Evolutionary conservation across 2,113 vertebrate genomes (phyloP), one percentile per base, ranked within the genome.

Genomic region (Anoplopoma fimbria): DNA sequence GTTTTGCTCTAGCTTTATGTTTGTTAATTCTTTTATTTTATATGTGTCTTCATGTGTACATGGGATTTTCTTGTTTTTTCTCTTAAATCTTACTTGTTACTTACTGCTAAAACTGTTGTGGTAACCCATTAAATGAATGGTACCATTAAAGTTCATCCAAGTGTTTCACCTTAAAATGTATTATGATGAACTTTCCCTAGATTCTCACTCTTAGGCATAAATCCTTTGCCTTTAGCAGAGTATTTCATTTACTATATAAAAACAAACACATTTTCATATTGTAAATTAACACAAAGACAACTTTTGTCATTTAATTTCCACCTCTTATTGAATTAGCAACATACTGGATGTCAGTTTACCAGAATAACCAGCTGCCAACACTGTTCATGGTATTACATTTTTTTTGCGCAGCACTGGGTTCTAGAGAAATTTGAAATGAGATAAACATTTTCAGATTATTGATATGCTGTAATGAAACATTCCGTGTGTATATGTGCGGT

Each of bases 401-500:
- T 31, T 60, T 29, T 51, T 42, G 62, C 10, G 21, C 33, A n/a
- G 21, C 33, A n/a, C n/a, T 23, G 9, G 7, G 42, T 25, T 53
- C 51, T 53, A 8, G 51, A 55, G 23, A 12, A 55, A 55, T 25
- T 1, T 57, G 3, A 47, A 45, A 49, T 49, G 10, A 69, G 34
- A 29, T 33, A 40, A 62, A 62, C 7, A 21, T 69, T 29, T 29
- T 31, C 14, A 2, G 57, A 60, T 31, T 33, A 12, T 36, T 4
- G 1, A 29, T 14, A 4, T 33, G 14, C 23, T 55, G 8, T 63
- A 27, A 64, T 21, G 31, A 13, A 17, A n/a, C n/a, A 6, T 40
- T 2, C 27, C 49, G 14, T n/a, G 33, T n/a, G 58, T 33, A 27
- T 75, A 9, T 74, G 8, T 81, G 79, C 81, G 42, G 60, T 70